Conservation (phyloP, 2,113 vertebrate species). For the Mionectes macconnelli region DNA sequence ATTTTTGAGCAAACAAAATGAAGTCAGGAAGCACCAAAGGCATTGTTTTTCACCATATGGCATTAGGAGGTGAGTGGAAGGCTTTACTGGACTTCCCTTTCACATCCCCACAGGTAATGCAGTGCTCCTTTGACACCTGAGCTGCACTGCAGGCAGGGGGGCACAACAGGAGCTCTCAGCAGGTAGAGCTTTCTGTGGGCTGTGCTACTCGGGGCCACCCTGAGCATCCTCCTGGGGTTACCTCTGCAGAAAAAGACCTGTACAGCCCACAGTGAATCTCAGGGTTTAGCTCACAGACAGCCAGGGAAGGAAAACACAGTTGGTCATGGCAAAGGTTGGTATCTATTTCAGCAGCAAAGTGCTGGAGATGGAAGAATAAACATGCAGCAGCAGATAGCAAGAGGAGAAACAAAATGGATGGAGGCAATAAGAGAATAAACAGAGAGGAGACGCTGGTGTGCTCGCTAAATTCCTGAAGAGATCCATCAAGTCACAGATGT, state of each 20-base stretch:
- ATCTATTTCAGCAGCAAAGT: neutral
- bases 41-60: fast-evolving
- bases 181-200: neutral
- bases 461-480: neutral
- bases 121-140: neutral
- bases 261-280: neutral
- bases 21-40: neutral
- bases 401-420: neutral
- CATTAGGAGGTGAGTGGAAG: neutral
- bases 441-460: neutral
- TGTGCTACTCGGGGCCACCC: fast-evolving
- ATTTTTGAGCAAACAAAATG: neutral
- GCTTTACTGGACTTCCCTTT: neutral
- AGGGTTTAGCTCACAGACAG: neutral
- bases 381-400: neutral
- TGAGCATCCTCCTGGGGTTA: neutral
- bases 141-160: fast-evolving
- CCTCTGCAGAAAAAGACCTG: neutral
- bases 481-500: neutral
- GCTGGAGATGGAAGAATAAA: neutral
- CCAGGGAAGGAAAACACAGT: neutral
- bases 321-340: neutral
- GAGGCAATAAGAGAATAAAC: neutral
- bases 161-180: neutral
- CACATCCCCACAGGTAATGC: neutral